Base-by-base conservation (phyloP, 1,140 invertebrate species). In the Pseudoatta argentina region DNA sequence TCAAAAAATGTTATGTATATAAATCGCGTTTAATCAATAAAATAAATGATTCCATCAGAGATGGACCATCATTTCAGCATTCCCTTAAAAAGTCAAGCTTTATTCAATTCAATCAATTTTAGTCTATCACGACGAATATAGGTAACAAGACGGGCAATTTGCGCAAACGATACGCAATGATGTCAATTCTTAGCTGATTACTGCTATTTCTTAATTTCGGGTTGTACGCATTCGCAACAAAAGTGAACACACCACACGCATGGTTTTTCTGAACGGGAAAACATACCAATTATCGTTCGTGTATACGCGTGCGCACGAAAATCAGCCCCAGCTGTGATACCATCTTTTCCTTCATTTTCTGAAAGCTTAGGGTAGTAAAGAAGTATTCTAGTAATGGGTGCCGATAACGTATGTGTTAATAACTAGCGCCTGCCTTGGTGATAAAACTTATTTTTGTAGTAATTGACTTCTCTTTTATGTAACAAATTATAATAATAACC, bases 351-450 rank as follows among this genome's bases (percentile, higher is more conserved):
- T 57, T 53, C 83, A 21, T 44, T 86, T 59, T 48, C 44, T 51
- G 66, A 57, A 57, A 79, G 77, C 71, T 34, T 12, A 12, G n/a
- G 57, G 82, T 61, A 76, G 86, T 66, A 89, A 89, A 64, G 61
- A 48, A 73, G 24, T 81, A 78, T 91, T 86, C 48, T 44, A 82
- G 87, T 87, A 83, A 86, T 82, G 48, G 21, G 61, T 87, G 78
- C 48, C 82, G 69, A 48, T 91, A 91, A 86, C 83, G 71, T 44
- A 48, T 53, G 57, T 44, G 87, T 91, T 87, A 90, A 91, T 87
- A 76, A 71, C 10, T 67, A 24, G 0, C 51, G 53, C 57, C 48
- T 66, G 30, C 8, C 51, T n/a, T 10, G 63, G 4, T 48, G 57
- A 63, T 18, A 63, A 86, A 59, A 64, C 39, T 91, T 79, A 82